Evolutionary conservation across 2,888 invertebrate species (phyloP).

Genomic region (Netelia fuscicornis): DNA sequence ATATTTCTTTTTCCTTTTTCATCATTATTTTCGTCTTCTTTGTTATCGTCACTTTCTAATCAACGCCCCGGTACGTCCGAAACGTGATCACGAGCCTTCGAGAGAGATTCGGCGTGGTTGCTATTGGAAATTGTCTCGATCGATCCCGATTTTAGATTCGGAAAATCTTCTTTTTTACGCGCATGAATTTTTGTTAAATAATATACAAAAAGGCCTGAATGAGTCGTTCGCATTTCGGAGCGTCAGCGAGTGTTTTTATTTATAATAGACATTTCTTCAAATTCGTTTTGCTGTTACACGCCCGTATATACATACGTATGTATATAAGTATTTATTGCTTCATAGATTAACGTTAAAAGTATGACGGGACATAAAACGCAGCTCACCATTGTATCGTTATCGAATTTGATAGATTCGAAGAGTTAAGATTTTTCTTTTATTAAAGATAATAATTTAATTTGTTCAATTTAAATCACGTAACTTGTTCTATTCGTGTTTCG

Average conservation of each 20-base stretch:
- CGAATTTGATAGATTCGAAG: conserved; percentile 47
- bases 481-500: neutral
- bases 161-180: conserved; percentile 11
- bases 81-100: conserved; percentile 63
- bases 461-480: conserved; percentile 48
- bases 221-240: conserved; percentile 30
- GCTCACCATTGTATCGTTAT: conserved; percentile 44
- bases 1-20: neutral
- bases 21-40: neutral
- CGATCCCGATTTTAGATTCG: neutral
- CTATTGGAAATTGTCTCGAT: conserved; percentile 2
- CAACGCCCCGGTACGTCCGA: conserved; percentile 25
- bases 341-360: conserved; percentile 50
- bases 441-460: conserved; percentile 39
- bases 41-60: conserved; percentile 34
- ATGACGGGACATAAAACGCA: conserved; percentile 32
- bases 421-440: conserved; percentile 35
- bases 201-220: conserved; percentile 61
- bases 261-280: neutral
- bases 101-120: conserved; percentile 23
- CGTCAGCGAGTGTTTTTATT: conserved; percentile 8
- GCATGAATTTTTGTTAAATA: conserved; percentile 27
- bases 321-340: conserved; percentile 57
- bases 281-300: neutral
- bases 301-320: neutral